Base-by-base conservation (phyloP, 2,888 invertebrate genomes). In the Lasiommata megera region DNA sequence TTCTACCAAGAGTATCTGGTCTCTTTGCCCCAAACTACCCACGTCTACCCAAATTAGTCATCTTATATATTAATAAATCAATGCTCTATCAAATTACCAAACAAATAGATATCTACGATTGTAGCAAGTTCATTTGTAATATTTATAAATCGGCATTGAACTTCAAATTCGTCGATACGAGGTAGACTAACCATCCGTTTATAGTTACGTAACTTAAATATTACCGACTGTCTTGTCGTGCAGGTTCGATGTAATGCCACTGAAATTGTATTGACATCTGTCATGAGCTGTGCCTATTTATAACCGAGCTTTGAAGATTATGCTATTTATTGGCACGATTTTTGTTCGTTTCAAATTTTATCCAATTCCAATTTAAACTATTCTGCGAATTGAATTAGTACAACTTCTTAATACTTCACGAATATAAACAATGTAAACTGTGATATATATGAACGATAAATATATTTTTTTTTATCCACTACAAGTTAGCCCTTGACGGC, bases 91-190 rank as follows among this genome's bases (percentile, higher is more conserved):
- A n/a, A n/a, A n/a, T n/a, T n/a, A n/a, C n/a, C n/a, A n/a, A n/a
- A n/a, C n/a, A n/a, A n/a, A 23, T 3, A 23, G 2, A 5, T 23
- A 23, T 5, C 5, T 23, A 23, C 23, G 5, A 2, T 3, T 40
- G 9, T 40, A 17, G 38, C 9, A 40, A 40, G 3, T 40, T 16
- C 9, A 6, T 7, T 40, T 31, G 16, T 16, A 34, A 47, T 34
- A 50, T 34, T 31, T 18, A 37, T 16, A 44, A 58, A 58, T 52
- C 46, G 23, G 16, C 41, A 36, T 48, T 53, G 56, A 60, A 56
- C 56, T 60, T 56, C 48, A 60, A 60, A 56, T n/a, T 53, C 48
- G 36, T 44, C 50, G 47, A 56, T 40, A 16, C 54, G 29, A 47
- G 52, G 56, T 48, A 41, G 53, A 50, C 54, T 50, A 40, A 59